These are phyloP conservation scores for Myrmophylax atrothorax DNA, from an alignment of 2,113 vertebrate species.

Conservation along the genomic window DNA sequence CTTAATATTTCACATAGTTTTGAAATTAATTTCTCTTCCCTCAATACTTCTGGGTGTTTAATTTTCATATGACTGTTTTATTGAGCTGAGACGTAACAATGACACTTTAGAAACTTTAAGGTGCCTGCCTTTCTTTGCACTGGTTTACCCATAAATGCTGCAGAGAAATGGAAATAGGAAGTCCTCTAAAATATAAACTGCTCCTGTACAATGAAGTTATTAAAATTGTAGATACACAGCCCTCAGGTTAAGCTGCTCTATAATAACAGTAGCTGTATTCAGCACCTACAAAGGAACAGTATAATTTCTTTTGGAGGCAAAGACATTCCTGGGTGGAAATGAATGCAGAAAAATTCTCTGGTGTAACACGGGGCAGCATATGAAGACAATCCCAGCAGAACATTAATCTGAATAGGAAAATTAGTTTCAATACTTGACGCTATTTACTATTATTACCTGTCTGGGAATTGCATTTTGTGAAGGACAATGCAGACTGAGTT, in stretches of 20 bases:
- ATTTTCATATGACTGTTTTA: not conserved
- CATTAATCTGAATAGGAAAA: not conserved
- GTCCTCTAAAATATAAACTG: not conserved
- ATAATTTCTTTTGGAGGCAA: constrained; percentile 18
- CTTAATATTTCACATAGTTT: not conserved
- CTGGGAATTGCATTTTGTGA: not conserved
- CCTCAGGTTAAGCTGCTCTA: constrained; percentile 29
- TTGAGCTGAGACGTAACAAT: not conserved
- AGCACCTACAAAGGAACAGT: constrained; percentile 9
- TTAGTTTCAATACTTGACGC: not conserved
- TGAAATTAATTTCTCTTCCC: not conserved
- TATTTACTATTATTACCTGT: not conserved
- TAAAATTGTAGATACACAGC: constrained; percentile 23
- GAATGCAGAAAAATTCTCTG: not conserved
- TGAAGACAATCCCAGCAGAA: not conserved
- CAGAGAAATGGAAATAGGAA: not conserved
- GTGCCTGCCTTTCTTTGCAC: not conserved
- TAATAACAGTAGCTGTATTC: not conserved
- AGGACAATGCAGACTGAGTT: not conserved
- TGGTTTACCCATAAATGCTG: not conserved
- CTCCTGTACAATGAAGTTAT: constrained; percentile 27
- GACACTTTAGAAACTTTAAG: not conserved
- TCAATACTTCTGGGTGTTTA: not conserved
- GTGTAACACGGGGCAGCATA: not conserved
- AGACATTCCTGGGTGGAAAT: constrained; percentile 19